A percentile compares a stretch with the other conserved stretches of the same genome.
Evolutionary conservation across 2,888 invertebrate genomes (phyloP).

Genomic region (Melanophora roralis): DNA sequence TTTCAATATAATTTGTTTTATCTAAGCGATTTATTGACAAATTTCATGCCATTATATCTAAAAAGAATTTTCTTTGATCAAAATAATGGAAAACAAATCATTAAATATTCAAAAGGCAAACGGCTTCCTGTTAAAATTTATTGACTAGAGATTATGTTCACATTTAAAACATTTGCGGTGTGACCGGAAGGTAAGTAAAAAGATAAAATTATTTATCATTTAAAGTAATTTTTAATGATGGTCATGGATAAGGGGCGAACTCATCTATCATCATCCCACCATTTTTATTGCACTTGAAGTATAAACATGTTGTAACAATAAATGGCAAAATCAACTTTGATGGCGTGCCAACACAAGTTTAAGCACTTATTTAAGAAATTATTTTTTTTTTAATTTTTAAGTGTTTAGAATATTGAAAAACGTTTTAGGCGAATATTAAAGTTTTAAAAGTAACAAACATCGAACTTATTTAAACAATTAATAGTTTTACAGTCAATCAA

Average conservation of each 20-base stretch:
- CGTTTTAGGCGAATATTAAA: too few relatives aligned
- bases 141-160: slow-evolving; percentile 24
- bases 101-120: not conserved
- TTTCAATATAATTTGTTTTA: slow-evolving; percentile 7
- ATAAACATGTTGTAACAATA: not conserved
- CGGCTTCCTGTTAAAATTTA: not conserved
- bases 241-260: not conserved
- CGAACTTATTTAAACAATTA: too few relatives aligned
- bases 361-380: too few relatives aligned
- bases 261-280: not conserved
- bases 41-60: not conserved
- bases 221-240: slow-evolving; percentile 30
- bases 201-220: slow-evolving; percentile 19
- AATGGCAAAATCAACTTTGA: not conserved
- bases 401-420: too few relatives aligned
- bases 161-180: not conserved
- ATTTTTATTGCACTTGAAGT: not conserved
- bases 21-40: not conserved
- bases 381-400: too few relatives aligned
- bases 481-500: too few relatives aligned
- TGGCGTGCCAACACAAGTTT: not conserved
- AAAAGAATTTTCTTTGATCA: slow-evolving; percentile 17
- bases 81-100: slow-evolving; percentile 8
- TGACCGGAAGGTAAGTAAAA: not conserved
- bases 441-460: too few relatives aligned